These are phyloP conservation scores for Epistrophella euchroma DNA, from an alignment of 2,888 invertebrate genomes.

Conservation along the genomic window DNA sequence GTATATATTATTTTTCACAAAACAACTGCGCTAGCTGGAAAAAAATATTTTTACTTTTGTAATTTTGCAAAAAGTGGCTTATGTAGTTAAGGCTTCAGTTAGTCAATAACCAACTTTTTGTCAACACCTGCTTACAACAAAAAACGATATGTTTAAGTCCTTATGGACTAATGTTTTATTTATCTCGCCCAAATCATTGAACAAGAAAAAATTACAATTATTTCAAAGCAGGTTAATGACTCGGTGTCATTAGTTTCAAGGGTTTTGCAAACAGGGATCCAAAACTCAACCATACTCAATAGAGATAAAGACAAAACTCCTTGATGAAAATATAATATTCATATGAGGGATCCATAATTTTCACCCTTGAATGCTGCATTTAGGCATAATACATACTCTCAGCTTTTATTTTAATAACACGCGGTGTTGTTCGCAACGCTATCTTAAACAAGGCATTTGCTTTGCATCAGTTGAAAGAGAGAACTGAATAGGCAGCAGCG, in stretches of 20 bases:
- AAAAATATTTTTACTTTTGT: too few relatives aligned
- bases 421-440: conserved; percentile 6
- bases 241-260: conserved; percentile 53
- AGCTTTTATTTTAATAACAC: conserved; percentile 29
- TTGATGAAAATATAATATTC: conserved; percentile 49
- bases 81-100: too few relatives aligned
- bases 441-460: conserved; percentile 32
- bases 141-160: neutral
- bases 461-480: conserved; percentile 18
- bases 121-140: too few relatives aligned
- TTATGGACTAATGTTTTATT: neutral
- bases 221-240: conserved; percentile 17
- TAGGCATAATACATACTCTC: conserved; percentile 26
- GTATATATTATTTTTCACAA: too few relatives aligned
- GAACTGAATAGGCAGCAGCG: neutral
- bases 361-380: conserved; percentile 51
- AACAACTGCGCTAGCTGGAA: too few relatives aligned
- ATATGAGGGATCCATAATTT: conserved; percentile 30
- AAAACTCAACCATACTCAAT: conserved; percentile 9
- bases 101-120: too few relatives aligned
- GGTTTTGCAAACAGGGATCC: conserved; percentile 31
- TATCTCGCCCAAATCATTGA: neutral
- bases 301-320: conserved; percentile 12
- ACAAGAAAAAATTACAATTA: conserved; percentile 9
- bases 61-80: too few relatives aligned